Evolutionary conservation across 2,797 vertebrate species (phyloP), one percentile per base, ranked within the genome.

Genomic region (Alca torda): DNA sequence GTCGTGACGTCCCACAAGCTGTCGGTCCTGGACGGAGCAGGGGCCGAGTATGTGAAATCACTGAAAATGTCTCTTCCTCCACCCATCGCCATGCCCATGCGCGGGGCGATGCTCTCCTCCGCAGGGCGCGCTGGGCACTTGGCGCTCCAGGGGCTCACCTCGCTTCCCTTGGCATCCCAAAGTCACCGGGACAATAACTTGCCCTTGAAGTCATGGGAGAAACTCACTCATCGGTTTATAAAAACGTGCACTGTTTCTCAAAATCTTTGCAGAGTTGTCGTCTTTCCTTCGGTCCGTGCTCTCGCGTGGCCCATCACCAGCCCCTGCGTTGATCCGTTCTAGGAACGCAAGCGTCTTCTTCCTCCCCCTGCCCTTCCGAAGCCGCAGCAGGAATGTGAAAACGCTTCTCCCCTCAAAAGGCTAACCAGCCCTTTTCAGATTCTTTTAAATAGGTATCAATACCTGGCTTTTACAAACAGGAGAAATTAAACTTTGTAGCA

Each of bases 401-500:
- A 69, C 63, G 39, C 87, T 82, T 79, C 39, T 41, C 73, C 69
- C 86, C 86, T 82, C 54, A 39, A 13, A 92, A 97, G 93, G 90
- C 82, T 75, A 28, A 37, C 35, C 69, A 85, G 73, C 86, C 69
- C 79, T 92, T 94, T 93, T 7, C 84, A 92, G 83, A 68, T 93
- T 65, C 68, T 41, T 88, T 95, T 59, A 86, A 96, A 94, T 37
- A 97, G 97, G 95, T 97, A 97, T 92, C 96, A 93, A 96, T 97
- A 97, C 97, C 97, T 98, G 95, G 96, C 94, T 97, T 91, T 97
- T 96, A 67, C 96, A 97, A 98, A 96, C 97, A 97, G 96, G 96
- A 97, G 97, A 98, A 98, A 98, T 98, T 98, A 98, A 98, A 96
- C 97, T 97, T 97, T 89, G 97, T 94, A 97, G 97, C 96, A 97